Evolutionary conservation across 2,797 vertebrate genomes (phyloP), one percentile per base, ranked within the genome.

Genomic region (Dallia pectoralis): DNA sequence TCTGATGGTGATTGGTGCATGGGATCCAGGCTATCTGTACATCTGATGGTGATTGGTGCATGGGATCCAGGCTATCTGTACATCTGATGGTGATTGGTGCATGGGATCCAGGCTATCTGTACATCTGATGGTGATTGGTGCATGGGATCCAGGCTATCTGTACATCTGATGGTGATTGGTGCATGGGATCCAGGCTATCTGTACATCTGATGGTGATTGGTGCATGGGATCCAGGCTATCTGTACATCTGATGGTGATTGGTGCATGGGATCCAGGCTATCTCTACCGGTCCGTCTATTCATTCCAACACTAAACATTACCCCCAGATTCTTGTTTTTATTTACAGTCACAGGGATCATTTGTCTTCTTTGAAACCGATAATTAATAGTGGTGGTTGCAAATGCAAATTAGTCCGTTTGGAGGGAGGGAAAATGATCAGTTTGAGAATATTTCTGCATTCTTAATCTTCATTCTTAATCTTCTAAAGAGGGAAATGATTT

Each of bases 401-500:
- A 91, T 91, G 87, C 88, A 90, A 91, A 90, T 87, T 70, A 84
- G 76, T 83, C 84, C 73, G 84, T 91, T 91, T 84, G 83, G 82
- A 75, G 77, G 81, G 84, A 75, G 83, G 85, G 72, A 80, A 88
- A 91, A 91, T 88, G 75, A 89, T 89, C 89, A 87, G 87, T 91
- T 92, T 89, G 85, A 90, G 90, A 93, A 92, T 91, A 92, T 92
- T 91, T 92, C 88, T 88, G 87, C 89, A 79, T 86, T 91, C 88
- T 91, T 93, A 93, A 94, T 93, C 91, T 93, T 91, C 91, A 79
- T 86, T 91, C 88, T 91, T 93, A 93, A 94, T 93, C 91, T 93
- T 91, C 91, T 91, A 93, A 92, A 94, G 88, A 93, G 92, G 90
- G 87, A 92, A 93, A 93, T 93, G 86, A 93, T 93, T 93, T 93